Base-by-base conservation (phyloP, 2,888 invertebrate genomes). In the Girardia tigrina region DNA sequence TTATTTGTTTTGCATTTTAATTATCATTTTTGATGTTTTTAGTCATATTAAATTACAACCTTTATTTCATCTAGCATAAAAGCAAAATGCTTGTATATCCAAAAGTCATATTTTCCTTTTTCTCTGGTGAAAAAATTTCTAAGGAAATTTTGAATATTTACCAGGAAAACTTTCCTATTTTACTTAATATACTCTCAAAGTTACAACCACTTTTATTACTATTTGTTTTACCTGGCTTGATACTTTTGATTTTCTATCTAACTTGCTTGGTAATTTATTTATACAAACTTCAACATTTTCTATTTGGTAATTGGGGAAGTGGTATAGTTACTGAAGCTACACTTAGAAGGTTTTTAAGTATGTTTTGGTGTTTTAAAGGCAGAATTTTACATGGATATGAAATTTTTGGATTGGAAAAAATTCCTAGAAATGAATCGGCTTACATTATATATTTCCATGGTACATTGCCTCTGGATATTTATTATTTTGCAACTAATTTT, bases 361-460 rank as follows among this genome's bases (percentile, higher is more conserved):
- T 73, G 8, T n/a, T 76, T 28, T 76, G 76, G 76, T 23, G 75
- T 23, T 20, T 29, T 16, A 42, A 75, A 28, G 70, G 76, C 23
- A 26, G 75, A n/a, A 76, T 76, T 26, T 76, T 28, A 26, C 73
- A 76, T 27, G 76, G 76, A 27, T 75, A 76, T 29, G 42, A 94
- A 83, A 88, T 94, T 76, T 85, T 88, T 71, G 97, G 97, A 0
- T 80, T 95, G 75, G 93, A 97, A 83, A 91, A 94, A 83, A 88
- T 98, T 78, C 97, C 97, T 0, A 87, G 88, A 12, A 85, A 88
- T 75, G 90, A 91, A 0, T 89, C 93, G 76, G 94, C 91, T 77
- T 86, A 98, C 26, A 88, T 95, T 79, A 90, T 98, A 75, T 97
- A 92, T 85, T 98, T 97, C 85, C 97, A 98, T 85, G 98, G 95